These are phyloP conservation scores for Alexandromys fortis DNA, from an alignment of 2,113 vertebrate genomes.

Conservation along the genomic window DNA sequence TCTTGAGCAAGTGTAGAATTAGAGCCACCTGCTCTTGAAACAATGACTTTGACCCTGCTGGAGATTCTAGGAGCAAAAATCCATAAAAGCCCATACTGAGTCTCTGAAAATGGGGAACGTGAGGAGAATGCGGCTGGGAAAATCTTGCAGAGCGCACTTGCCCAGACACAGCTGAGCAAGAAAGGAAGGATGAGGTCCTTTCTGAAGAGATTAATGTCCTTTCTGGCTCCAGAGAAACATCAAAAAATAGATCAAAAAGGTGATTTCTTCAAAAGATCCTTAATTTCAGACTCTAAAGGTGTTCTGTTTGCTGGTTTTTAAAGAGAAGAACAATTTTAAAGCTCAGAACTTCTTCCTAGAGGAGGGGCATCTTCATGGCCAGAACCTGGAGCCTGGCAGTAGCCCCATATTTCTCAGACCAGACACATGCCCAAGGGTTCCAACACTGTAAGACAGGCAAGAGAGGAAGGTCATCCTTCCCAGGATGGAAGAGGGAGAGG, in stretches of 20 bases:
- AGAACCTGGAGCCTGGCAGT: not conserved
- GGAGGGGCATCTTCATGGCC: not conserved
- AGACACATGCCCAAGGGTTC: not conserved
- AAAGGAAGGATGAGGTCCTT: not conserved
- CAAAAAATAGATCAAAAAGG: slow-evolving; percentile 41
- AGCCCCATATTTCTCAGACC: not conserved
- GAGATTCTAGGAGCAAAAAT: not conserved
- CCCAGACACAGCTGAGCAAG: not conserved
- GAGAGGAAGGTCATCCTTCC: not conserved
- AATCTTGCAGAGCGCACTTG: not conserved
- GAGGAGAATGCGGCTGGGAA: not conserved
- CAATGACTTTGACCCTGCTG: slow-evolving; percentile 16
- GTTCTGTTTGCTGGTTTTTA: not conserved
- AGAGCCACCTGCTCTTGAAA: slow-evolving; percentile 14
- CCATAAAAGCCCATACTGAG: not conserved
- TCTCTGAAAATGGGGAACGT: slow-evolving; percentile 1
- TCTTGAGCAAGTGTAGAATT: slow-evolving; percentile 36
- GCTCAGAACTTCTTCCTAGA: not conserved
- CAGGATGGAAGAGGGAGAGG: not conserved
- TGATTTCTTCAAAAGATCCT: slow-evolving; percentile 19
- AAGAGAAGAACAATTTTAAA: not conserved
- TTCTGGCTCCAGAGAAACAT: slow-evolving; percentile 42
- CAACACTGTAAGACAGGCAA: not conserved
- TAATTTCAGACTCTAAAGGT: not conserved
- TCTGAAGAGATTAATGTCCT: slow-evolving; percentile 51